These are phyloP conservation scores for Eleginops maclovinus DNA, from an alignment of 2,113 vertebrate species.

Conservation along the genomic window DNA sequence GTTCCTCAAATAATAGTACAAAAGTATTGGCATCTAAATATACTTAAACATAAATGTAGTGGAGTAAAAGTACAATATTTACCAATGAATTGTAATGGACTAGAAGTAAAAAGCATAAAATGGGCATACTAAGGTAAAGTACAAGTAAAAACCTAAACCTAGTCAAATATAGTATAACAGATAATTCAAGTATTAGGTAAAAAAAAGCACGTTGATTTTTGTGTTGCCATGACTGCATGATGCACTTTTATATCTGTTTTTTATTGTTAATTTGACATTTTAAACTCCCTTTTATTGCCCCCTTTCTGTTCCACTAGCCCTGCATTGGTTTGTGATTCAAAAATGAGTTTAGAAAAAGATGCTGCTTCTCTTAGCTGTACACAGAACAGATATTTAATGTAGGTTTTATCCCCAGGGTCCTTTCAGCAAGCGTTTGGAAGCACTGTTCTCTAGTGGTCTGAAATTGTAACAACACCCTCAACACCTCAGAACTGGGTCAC, in stretches of 20 bases:
- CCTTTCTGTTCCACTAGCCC: background rate
- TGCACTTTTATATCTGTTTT: background rate
- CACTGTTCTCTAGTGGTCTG: conserved; percentile 67
- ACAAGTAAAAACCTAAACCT: too few relatives aligned
- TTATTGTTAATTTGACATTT: background rate
- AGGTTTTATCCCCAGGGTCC: conserved; percentile 12
- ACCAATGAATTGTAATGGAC: too few relatives aligned
- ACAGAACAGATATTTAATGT: background rate
- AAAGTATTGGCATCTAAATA: too few relatives aligned
- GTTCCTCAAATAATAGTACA: too few relatives aligned
- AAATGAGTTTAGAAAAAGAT: background rate
- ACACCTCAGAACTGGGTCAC: conserved; percentile 43
- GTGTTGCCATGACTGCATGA: background rate
- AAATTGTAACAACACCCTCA: conserved; percentile 55
- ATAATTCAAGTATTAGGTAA: too few relatives aligned
- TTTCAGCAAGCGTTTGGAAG: conserved; percentile 12
- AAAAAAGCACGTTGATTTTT: background rate
- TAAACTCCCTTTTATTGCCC: background rate
- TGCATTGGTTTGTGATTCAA: background rate
- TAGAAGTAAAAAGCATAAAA: too few relatives aligned
- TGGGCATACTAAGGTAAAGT: too few relatives aligned
- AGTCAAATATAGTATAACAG: too few relatives aligned
- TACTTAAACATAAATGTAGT: too few relatives aligned
- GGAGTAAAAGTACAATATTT: too few relatives aligned
- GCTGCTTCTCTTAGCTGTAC: background rate